Conservation (phyloP, 64 coral and sea anemone species). For the Actinia tenebrosa region DNA sequence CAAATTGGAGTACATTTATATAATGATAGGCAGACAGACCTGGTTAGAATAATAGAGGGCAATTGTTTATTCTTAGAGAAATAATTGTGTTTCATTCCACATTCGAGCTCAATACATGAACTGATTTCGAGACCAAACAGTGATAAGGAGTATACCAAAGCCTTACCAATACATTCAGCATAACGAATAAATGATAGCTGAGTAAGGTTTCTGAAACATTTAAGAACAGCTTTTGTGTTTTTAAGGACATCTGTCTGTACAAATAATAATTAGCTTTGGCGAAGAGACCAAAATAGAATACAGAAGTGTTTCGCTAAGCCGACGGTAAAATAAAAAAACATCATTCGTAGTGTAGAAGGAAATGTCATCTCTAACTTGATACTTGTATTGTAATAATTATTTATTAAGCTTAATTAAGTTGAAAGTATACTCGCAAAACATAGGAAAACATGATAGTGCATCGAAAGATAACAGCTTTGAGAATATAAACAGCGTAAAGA, state of each 20-base stretch:
- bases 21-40: neutral
- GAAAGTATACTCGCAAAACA: neutral
- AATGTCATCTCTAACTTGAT: neutral
- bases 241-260: neutral
- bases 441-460: neutral
- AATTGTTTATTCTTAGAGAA: neutral
- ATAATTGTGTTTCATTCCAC: neutral
- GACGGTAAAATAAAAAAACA: neutral
- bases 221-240: neutral
- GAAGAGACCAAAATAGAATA: neutral
- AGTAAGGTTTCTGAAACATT: neutral
- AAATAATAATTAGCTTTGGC: neutral
- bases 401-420: neutral
- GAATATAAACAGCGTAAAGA: neutral
- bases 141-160: neutral
- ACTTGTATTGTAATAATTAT: neutral
- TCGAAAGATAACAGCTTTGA: neutral
- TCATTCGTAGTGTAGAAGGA: neutral
- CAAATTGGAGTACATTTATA: neutral
- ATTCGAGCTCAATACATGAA: neutral
- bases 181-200: neutral
- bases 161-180: neutral
- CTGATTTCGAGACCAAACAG: neutral
- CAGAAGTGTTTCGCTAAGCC: neutral
- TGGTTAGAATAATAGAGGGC: neutral